Conservation (phyloP, 1,140 invertebrate species). For the Heliconius melpomene region DNA sequence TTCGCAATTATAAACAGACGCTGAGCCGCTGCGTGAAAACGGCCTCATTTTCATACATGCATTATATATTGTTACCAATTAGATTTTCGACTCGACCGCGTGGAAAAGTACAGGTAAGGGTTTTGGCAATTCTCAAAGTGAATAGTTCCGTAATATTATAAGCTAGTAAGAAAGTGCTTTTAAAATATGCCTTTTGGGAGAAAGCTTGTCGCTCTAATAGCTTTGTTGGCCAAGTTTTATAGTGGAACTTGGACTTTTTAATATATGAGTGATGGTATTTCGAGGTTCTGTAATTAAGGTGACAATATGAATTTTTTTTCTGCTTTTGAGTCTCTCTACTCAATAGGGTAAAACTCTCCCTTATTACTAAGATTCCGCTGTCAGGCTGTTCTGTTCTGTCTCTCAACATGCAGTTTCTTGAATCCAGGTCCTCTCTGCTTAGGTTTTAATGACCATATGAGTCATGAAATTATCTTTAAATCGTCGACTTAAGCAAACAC, state of each 20-base stretch:
- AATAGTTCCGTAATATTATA: constrained; percentile 39
- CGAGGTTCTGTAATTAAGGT: not conserved
- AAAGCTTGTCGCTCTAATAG: not conserved
- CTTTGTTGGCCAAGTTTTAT: constrained; percentile 4
- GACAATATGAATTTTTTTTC: too few species aligned
- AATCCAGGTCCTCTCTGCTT: too few species aligned
- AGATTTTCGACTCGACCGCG: constrained; percentile 52
- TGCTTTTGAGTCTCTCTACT: too few species aligned
- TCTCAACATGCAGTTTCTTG: too few species aligned
- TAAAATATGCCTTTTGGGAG: constrained; percentile 26
- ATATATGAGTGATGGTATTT: not conserved
- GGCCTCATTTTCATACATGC: not conserved
- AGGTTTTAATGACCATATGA: not conserved
- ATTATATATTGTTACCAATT: constrained; percentile 39
- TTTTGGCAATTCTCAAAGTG: constrained; percentile 43
- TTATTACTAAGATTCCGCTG: not conserved
- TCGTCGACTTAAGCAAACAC: not conserved
- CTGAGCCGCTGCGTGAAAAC: not conserved
- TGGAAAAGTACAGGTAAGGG: constrained; percentile 50
- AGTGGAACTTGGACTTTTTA: not conserved
- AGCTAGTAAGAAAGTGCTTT: constrained; percentile 12
- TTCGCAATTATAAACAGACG: not conserved
- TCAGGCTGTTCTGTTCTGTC: too few species aligned
- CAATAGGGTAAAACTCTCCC: too few species aligned
- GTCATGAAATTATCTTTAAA: not conserved